Evolutionary conservation across 2,797 vertebrate genomes (phyloP).

Genomic region (Oreonectes daqikongensis): DNA sequence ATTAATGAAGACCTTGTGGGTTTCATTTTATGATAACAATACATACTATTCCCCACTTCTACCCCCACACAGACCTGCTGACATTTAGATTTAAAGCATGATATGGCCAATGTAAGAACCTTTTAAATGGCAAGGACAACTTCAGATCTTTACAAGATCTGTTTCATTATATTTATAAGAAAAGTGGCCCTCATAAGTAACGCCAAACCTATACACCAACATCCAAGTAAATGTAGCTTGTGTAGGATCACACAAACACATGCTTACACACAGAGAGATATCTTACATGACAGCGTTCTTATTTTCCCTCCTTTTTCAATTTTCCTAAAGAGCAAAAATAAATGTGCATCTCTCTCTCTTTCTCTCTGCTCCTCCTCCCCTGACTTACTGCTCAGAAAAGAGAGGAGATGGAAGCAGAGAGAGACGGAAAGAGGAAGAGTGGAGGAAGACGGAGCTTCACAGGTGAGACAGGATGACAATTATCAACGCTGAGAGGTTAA

Average conservation of each 20-base stretch:
- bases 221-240: background rate
- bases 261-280: background rate
- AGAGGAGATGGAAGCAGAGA: conserved; percentile 12
- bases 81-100: too few relatives aligned
- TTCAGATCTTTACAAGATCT: too few relatives aligned
- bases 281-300: too few relatives aligned
- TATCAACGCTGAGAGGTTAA: conserved; percentile 33
- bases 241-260: background rate
- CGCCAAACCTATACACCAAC: too few relatives aligned
- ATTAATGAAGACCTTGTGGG: too few relatives aligned
- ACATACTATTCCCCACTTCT: too few relatives aligned
- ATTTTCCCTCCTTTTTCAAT: background rate
- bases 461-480: conserved; percentile 40
- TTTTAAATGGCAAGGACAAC: too few relatives aligned
- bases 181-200: too few relatives aligned
- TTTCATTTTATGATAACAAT: too few relatives aligned
- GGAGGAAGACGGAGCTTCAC: conserved; percentile 36
- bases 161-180: too few relatives aligned
- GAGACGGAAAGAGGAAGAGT: background rate
- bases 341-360: background rate
- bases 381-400: conserved; percentile 5
- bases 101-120: too few relatives aligned
- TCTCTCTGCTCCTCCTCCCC: conserved; percentile 47
- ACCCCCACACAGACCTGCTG: too few relatives aligned
- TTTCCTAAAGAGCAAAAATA: conserved; percentile 19